phyloP scores from a whole-genome alignment of 2,113 vertebrate species.

The Aphelocoma coerulescens region DNA sequence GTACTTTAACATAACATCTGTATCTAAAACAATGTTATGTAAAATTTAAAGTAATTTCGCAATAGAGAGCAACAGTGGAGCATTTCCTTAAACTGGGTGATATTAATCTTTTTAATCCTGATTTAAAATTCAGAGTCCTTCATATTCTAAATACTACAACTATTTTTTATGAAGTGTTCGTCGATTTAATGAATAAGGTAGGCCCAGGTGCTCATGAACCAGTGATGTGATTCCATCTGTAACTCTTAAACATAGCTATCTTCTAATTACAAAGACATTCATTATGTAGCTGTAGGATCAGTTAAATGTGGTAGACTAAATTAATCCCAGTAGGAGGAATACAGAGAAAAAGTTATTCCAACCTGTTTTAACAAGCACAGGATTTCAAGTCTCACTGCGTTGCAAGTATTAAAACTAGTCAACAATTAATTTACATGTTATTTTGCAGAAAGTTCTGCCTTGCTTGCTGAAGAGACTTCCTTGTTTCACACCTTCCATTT shows the following conservation, averaged over 20 bases:
- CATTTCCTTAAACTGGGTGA: neutral
- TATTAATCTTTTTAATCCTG: neutral
- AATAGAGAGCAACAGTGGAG: neutral
- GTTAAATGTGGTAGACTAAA: neutral
- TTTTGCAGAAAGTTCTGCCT: neutral
- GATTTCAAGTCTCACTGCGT: neutral
- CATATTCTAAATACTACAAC: neutral
- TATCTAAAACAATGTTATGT: neutral
- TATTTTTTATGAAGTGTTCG: neutral
- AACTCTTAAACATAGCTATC: neutral
- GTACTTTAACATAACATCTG: neutral
- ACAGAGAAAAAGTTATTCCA: neutral
- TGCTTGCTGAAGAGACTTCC: neutral
- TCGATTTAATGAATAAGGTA: neutral
- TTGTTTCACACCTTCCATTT: neutral
- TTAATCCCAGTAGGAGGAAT: neutral
- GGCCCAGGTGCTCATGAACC: neutral
- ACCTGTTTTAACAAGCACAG: neutral
- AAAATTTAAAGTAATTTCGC: neutral
- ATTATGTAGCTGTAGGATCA: neutral
- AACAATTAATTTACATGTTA: neutral
- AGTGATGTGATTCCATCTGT: neutral
- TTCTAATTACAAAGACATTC: neutral
- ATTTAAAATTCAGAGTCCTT: neutral
- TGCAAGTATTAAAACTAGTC: neutral